Conservation (phyloP, 2,888 invertebrate species). For the Drosophila paracracens region DNA sequence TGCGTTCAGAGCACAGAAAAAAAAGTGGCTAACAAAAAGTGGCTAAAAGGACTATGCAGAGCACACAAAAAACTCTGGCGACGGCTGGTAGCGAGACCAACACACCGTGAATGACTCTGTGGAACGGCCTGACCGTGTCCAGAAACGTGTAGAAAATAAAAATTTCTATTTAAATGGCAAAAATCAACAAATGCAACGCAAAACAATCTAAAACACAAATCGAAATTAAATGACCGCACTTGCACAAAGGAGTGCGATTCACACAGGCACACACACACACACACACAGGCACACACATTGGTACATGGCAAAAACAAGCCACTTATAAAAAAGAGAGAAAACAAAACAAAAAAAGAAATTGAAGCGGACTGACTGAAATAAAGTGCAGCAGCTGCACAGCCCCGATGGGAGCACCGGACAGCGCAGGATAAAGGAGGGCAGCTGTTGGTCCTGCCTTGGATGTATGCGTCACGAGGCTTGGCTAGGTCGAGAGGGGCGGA, state of each 20-base stretch:
- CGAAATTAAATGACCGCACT: conserved; percentile 84
- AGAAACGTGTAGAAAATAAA: conserved; percentile 78
- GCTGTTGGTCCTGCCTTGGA: conserved; percentile 22
- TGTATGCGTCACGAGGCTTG: background rate
- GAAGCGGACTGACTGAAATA: conserved; percentile 71
- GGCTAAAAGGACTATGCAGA: conserved; percentile 27
- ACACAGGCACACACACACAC: conserved; percentile 29
- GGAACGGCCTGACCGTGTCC: conserved; percentile 49
- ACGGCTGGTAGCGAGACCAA: conserved; percentile 44
- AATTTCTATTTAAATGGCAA: conserved; percentile 80
- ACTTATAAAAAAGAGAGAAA: conserved; percentile 40
- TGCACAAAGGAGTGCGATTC: conserved; percentile 74
- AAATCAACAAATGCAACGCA: conserved; percentile 81
- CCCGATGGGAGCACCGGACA: conserved; percentile 40
- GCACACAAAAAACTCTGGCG: conserved; percentile 46
- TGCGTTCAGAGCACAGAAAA: conserved; percentile 61
- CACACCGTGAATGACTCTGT: conserved; percentile 15
- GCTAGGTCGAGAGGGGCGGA: background rate
- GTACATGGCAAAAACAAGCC: conserved; percentile 65
- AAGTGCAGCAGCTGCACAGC: conserved; percentile 77
- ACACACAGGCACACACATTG: conserved; percentile 19
- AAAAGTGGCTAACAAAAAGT: conserved; percentile 41
- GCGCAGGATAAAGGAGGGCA: conserved; percentile 23
- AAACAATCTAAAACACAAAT: conserved; percentile 84
- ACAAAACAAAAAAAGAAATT: conserved; percentile 19